These are phyloP conservation scores for Archegozetes longisetosus DNA, from an alignment of 1,140 invertebrate genomes.

Conservation along the genomic window DNA sequence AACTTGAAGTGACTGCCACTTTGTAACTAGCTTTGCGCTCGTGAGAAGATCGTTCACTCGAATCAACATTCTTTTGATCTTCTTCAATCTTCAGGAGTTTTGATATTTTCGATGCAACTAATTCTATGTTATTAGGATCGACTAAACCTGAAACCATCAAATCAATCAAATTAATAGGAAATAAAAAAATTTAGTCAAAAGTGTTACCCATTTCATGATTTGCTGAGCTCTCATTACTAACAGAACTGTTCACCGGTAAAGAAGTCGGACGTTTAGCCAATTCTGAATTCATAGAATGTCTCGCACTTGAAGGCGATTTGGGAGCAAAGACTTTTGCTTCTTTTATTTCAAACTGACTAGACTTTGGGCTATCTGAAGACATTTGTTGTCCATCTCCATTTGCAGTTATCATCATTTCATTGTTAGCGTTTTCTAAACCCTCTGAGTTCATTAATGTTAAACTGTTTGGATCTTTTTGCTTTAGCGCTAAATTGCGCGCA, in stretches of 20 bases:
- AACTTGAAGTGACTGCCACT: background rate
- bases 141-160: background rate
- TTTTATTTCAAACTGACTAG: background rate
- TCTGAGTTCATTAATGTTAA: background rate
- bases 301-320: background rate
- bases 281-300: background rate
- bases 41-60: background rate
- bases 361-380: background rate
- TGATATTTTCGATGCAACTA: background rate
- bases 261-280: background rate
- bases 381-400: background rate
- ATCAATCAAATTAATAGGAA: background rate
- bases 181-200: background rate
- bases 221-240: background rate
- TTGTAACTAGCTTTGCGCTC: background rate
- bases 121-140: background rate
- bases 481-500: slow-evolving; percentile 36
- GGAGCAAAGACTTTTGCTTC: background rate
- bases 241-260: background rate
- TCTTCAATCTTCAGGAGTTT: background rate
- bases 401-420: background rate
- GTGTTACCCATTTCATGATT: background rate
- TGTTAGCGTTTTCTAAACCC: background rate
- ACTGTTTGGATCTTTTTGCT: slow-evolving; percentile 17
- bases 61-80: background rate